Evolutionary conservation across 2,113 vertebrate genomes (phyloP), one percentile per base, ranked within the genome.

Genomic region (Oryzias celebensis): DNA sequence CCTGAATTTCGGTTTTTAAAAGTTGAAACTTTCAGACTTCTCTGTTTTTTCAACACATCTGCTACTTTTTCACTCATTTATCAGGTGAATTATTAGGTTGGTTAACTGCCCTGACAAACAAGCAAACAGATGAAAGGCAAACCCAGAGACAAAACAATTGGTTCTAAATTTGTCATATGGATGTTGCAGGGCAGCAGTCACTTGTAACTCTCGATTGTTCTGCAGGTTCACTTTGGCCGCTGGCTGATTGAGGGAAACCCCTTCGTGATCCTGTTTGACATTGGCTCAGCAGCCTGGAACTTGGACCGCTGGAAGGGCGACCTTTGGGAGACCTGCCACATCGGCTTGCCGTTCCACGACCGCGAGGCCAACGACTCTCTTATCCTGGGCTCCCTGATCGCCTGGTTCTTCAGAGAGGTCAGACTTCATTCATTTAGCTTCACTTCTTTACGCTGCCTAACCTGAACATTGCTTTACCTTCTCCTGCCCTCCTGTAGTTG

Each of bases 321-420:
- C 85, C 90, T 99, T 80, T 99, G 97, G 96, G 88, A 95, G 18
- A 91, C 80, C 1, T 96, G 93, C 67, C 80, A 71, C 7, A 93
- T 99, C 2, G 95, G 96, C 14, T 92, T 99, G 53, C 97, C 97
- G 2, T 92, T 83, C 79, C 78, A 94, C 0, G 97, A 99, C 88
- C 80, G 90, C 24, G 97, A 99, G 89, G 96, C 96, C 73, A 96
- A 94, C 0, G 95, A 98, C 70, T 90, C 94, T 1, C 91, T 99
- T 49, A 93, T 98, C 78, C 92, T 99, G 70, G 97, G 97, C 64
- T 97, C 95, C 0, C 69, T 99, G 69, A 93, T 94, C 2, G 93
- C 95, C 52, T 98, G 95, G 93, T 99, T 98, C 90, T 93, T 99
- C 73, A 96, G 96, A 91, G 96, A 98, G 96, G 96, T 98, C 22